Evolutionary conservation across 2,888 invertebrate genomes (phyloP).

Genomic region (Stratiomys singularior): DNA sequence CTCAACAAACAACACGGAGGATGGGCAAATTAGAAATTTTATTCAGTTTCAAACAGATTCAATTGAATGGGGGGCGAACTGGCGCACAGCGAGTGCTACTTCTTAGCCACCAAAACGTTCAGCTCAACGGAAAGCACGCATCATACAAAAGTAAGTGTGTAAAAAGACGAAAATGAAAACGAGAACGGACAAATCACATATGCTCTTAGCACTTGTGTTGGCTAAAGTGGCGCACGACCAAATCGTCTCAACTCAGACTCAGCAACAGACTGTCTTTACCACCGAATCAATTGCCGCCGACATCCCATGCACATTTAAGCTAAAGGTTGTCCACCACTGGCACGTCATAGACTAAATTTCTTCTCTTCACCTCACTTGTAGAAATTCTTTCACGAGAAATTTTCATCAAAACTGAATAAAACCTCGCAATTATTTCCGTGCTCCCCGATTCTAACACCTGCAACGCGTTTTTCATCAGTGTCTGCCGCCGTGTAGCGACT

Average conservation of each 20-base stretch:
- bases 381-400: conserved; percentile 26
- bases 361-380: neutral
- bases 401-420: conserved; percentile 29
- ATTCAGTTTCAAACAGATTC: conserved; percentile 23
- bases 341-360: neutral
- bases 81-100: neutral
- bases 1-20: conserved; percentile 5
- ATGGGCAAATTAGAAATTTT: conserved; percentile 35
- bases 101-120: conserved; percentile 6
- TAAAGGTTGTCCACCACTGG: neutral
- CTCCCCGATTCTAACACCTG: conserved; percentile 13
- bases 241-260: neutral
- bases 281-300: neutral
- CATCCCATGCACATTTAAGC: neutral
- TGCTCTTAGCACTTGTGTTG: conserved; percentile 27
- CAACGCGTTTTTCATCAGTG: neutral
- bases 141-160: conserved; percentile 14
- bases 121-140: conserved; percentile 24
- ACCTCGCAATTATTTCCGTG: conserved; percentile 3
- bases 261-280: neutral
- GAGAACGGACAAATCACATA: conserved; percentile 38
- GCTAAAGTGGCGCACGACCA: conserved; percentile 33
- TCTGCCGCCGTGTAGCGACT: neutral
- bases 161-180: conserved; percentile 22
- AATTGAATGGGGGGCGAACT: conserved; percentile 6